Evolutionary conservation across 2,888 invertebrate genomes (phyloP).

Genomic region (Lycocerus yunnanus): DNA sequence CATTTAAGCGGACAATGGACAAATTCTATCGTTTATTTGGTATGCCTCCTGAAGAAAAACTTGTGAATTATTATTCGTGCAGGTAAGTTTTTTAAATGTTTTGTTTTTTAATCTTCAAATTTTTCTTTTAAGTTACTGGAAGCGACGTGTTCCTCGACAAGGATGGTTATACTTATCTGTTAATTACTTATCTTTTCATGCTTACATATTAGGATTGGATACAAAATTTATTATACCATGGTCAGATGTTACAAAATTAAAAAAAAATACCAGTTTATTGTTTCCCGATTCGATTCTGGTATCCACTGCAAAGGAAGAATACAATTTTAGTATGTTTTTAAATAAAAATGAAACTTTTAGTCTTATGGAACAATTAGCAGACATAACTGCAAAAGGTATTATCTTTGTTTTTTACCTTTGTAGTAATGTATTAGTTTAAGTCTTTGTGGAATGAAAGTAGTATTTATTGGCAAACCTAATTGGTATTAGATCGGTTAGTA

Average conservation of each 20-base stretch:
- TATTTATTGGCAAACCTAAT: no score
- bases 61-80: conserved; percentile 94
- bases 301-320: conserved; percentile 82
- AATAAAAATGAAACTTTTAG: conserved; percentile 87
- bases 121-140: conserved; percentile 77
- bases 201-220: conserved; percentile 90
- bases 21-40: conserved; percentile 89
- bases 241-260: conserved; percentile 84
- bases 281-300: conserved; percentile 88
- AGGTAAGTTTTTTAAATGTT: conserved; percentile 65
- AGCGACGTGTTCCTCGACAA: conserved; percentile 90
- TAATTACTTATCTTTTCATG: conserved; percentile 94
- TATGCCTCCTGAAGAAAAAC: conserved; percentile 90
- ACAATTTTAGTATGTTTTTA: conserved; percentile 90
- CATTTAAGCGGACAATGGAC: conserved; percentile 75
- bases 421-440: no score
- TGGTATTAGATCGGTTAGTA: no score
- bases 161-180: conserved; percentile 97
- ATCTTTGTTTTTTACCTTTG: no score
- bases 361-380: conserved; percentile 93
- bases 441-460: no score
- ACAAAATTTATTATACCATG: conserved; percentile 87
- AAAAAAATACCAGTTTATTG: conserved; percentile 74
- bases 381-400: conserved; percentile 92
- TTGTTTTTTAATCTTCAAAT: conserved; percentile 1